Evolutionary conservation across 1,140 invertebrate species (phyloP), one percentile per base, ranked within the genome.

Genomic region (Oppia nitens): DNA sequence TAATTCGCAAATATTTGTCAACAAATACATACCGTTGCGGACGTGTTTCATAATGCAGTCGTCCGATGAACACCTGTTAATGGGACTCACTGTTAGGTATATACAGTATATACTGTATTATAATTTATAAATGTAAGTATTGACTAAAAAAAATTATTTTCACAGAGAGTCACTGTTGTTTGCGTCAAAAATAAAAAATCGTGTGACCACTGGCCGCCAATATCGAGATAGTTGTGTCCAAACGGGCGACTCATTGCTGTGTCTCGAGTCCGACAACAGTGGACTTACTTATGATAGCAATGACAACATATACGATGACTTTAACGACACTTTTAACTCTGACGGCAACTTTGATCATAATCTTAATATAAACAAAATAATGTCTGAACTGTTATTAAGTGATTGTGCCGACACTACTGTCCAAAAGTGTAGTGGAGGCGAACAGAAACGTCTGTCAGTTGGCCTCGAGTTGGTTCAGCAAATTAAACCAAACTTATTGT

Each of bases 391-490:
- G 23, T 23, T 57, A 17, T n/a, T 55, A 6, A 14, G n/a, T 1
- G 24, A 25, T n/a, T 53, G 60, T 59, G 23, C 24, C 9, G 21
- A 61, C 29, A 59, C 24, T 24, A 12, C 25, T 9, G 47, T 62
- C 21, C 27, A 52, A 11, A 28, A 21, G 26, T 62, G 61, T 40
- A 45, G 26, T 12, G 91, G 91, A 4, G 93, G 93, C 0, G 90
- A 96, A 73, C 77, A 85, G 55, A 96, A 95, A 70, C 78, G 92
- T 52, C 72, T 96, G 45, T 90, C 90, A 1, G 91, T 96, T 64
- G 49, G 21, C 6, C 49, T 51, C 14, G 49, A 51, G 27, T 28
- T 51, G n/a, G 27, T 28, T 51, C 4, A 4, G 4, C 6, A 25
- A n/a, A 28, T 9, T 24, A 51, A 25, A 20, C 49, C 49, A 6